These are phyloP conservation scores for Leptinotarsa peninsularis DNA, from an alignment of 2,888 invertebrate genomes.

Conservation along the genomic window DNA sequence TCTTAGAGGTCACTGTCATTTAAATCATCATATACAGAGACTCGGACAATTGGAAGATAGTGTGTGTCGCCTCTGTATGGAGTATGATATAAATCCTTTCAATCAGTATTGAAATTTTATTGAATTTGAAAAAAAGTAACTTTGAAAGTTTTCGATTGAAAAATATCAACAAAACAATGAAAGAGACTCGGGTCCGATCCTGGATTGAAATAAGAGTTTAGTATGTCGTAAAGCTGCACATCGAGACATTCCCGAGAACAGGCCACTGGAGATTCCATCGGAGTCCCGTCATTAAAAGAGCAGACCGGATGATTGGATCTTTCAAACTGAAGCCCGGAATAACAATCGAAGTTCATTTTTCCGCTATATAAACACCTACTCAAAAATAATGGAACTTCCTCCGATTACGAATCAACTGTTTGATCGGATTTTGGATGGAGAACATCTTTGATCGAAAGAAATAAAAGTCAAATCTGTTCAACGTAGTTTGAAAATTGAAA, in stretches of 20 bases:
- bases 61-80: too few relatives aligned
- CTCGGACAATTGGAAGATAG: too few relatives aligned
- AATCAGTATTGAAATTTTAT: too few relatives aligned
- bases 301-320: constrained; percentile 61
- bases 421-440: constrained; percentile 30
- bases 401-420: constrained; percentile 35
- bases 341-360: constrained; percentile 59
- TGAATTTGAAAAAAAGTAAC: too few relatives aligned
- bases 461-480: constrained; percentile 26
- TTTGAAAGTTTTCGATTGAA: too few relatives aligned
- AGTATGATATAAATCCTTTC: too few relatives aligned
- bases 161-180: too few relatives aligned
- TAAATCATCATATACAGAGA: too few relatives aligned
- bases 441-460: constrained; percentile 14
- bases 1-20: too few relatives aligned
- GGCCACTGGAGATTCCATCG: constrained; percentile 60
- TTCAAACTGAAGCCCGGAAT: constrained; percentile 56
- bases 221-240: constrained; percentile 60
- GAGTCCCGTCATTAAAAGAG: constrained; percentile 60
- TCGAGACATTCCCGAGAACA: constrained; percentile 53
- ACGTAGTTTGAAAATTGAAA: constrained; percentile 3
- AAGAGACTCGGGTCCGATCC: constrained; percentile 1
- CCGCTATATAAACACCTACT: constrained; percentile 55
- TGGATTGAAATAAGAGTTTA: constrained; percentile 51
- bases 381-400: constrained; percentile 52